Percentiles rank a stretch among this genome's conserved stretches.
phyloP scores from a whole-genome alignment of 1,140 invertebrate species.

The Gyrodactylus salaris region DNA sequence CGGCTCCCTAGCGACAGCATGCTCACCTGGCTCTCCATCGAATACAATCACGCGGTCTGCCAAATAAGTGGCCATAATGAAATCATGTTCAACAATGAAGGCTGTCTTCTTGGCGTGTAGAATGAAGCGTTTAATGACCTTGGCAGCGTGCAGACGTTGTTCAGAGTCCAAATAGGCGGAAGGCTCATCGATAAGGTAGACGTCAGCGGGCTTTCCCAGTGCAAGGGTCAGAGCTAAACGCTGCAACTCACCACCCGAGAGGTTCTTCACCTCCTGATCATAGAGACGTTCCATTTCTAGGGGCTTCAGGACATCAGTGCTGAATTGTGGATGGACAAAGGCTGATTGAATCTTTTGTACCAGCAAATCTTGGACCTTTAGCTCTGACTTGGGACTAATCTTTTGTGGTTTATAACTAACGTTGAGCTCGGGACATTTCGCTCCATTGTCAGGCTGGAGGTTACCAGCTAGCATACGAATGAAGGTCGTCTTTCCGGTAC shows the following conservation, averaged over 20 bases:
- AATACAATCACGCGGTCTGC: slow-evolving; percentile 95
- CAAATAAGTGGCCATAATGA: slow-evolving; percentile 97
- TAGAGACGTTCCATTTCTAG: slow-evolving; percentile 53
- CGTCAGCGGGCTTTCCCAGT: slow-evolving; percentile 85
- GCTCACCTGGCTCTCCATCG: slow-evolving; percentile 40
- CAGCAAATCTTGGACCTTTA: slow-evolving; percentile 51
- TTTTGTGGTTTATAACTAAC: slow-evolving; percentile 99
- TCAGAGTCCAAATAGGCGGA: slow-evolving; percentile 96
- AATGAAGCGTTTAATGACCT: slow-evolving; percentile 96
- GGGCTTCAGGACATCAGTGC: slow-evolving; percentile 95
- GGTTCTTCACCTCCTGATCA: slow-evolving; percentile 75
- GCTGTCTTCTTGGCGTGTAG: slow-evolving; percentile 94
- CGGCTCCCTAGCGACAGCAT: not conserved
- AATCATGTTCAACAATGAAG: slow-evolving; percentile 98
- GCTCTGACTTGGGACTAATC: slow-evolving; percentile 83
- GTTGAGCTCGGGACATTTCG: slow-evolving; percentile 30
- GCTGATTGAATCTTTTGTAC: slow-evolving; percentile 86
- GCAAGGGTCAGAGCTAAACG: slow-evolving; percentile 73
- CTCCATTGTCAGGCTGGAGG: slow-evolving; percentile 52
- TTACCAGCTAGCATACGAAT: slow-evolving; percentile 89
- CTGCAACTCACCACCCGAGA: slow-evolving; percentile 95
- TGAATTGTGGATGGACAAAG: slow-evolving; percentile 79
- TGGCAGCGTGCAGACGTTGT: slow-evolving; percentile 92
- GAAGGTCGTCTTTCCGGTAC: slow-evolving; percentile 95
- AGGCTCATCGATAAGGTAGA: slow-evolving; percentile 93